A percentile compares a stretch with the other conserved stretches of the same genome.
phyloP scores from a whole-genome alignment of 1,140 invertebrate genomes.

The Agrypnia vestita region DNA sequence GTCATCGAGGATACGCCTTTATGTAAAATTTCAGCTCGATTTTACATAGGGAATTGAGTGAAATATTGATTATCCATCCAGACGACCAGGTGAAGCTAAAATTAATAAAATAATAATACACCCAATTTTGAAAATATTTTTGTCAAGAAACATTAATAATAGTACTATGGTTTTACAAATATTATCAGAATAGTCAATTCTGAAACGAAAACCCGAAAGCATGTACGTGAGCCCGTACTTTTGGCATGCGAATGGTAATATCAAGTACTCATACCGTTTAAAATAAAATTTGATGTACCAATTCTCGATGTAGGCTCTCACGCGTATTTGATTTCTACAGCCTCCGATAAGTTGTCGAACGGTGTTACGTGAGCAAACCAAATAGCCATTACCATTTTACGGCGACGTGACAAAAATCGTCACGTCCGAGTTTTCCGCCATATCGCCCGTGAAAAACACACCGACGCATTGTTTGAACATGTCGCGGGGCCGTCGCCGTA shows the following conservation, averaged over 20 bases:
- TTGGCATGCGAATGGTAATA: background rate
- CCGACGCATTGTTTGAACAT: slow-evolving; percentile 30
- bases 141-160: too few relatives aligned
- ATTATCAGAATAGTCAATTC: too few relatives aligned
- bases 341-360: slow-evolving; percentile 16
- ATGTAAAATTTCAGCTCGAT: too few relatives aligned
- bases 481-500: background rate
- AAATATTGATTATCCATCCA: too few relatives aligned
- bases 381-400: slow-evolving; percentile 26
- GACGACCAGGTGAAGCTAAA: too few relatives aligned
- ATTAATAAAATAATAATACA: too few relatives aligned
- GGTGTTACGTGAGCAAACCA: background rate
- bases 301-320: background rate
- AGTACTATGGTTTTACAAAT: too few relatives aligned
- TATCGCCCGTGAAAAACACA: slow-evolving; percentile 11
- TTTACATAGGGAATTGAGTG: too few relatives aligned
- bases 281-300: slow-evolving; percentile 22
- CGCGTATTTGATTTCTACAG: slow-evolving; percentile 14
- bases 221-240: too few relatives aligned
- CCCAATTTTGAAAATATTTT: too few relatives aligned
- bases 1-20: too few relatives aligned
- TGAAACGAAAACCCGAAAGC: too few relatives aligned
- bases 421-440: background rate
- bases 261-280: background rate
- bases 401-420: slow-evolving; percentile 10